Percentiles rank a stretch among this genome's conserved stretches.
phyloP scores from a whole-genome alignment of 2,888 invertebrate species.

The Pollenia griseotomentosa region DNA sequence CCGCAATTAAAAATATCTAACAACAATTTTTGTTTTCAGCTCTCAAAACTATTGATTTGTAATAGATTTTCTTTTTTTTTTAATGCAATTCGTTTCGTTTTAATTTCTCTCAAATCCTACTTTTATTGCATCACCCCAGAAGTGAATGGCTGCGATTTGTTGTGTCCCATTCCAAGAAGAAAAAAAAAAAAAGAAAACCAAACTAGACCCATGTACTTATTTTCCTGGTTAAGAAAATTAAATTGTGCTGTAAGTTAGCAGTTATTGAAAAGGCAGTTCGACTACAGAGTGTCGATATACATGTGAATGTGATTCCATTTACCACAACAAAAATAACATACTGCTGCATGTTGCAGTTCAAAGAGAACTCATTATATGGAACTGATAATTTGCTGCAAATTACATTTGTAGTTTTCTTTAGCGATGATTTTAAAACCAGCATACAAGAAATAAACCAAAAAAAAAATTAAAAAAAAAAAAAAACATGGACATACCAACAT shows the following conservation, averaged over 20 bases:
- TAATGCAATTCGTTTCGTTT: slow-evolving; percentile 25
- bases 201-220: not conserved
- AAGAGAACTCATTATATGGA: slow-evolving; percentile 68
- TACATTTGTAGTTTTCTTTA: slow-evolving; percentile 64
- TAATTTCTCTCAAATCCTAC: slow-evolving; percentile 51
- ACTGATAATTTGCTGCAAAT: slow-evolving; percentile 72
- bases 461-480: not conserved
- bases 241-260: slow-evolving; percentile 2
- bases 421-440: slow-evolving; percentile 48
- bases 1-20: slow-evolving; percentile 28
- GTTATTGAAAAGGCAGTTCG: not conserved
- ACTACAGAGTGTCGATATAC: not conserved
- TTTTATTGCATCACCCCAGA: slow-evolving; percentile 34
- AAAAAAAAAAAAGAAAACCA: not conserved
- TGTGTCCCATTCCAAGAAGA: not conserved
- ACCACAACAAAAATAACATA: slow-evolving; percentile 5
- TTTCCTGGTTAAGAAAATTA: slow-evolving; percentile 26
- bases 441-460: not conserved
- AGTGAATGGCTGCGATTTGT: slow-evolving; percentile 26
- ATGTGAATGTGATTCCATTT: slow-evolving; percentile 21
- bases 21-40: not conserved
- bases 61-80: not conserved
- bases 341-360: slow-evolving; percentile 4
- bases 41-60: slow-evolving; percentile 19
- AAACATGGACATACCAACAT: slow-evolving; percentile 50